These are phyloP conservation scores for Sicus ferrugineus DNA, from an alignment of 2,888 invertebrate genomes.

Conservation along the genomic window DNA sequence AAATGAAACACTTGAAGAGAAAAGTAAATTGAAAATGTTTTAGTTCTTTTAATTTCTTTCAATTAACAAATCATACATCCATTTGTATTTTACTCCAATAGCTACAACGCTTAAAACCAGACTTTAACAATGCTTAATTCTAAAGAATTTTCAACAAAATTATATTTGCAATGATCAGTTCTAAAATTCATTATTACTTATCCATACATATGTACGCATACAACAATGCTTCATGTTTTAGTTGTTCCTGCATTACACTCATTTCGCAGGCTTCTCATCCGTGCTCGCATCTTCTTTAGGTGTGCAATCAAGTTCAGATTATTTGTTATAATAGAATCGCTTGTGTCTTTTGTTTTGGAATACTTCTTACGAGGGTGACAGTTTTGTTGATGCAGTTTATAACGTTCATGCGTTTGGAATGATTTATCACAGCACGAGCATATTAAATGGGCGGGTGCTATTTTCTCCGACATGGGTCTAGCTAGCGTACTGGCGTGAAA, in stretches of 20 bases:
- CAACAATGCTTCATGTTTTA: too few species aligned
- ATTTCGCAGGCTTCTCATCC: conserved; percentile 36
- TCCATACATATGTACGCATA: too few species aligned
- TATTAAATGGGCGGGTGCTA: conserved; percentile 24
- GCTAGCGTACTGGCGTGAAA: conserved; percentile 41
- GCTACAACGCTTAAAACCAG: too few species aligned
- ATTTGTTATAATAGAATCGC: conserved; percentile 37
- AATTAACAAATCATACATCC: too few species aligned
- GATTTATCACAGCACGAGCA: conserved; percentile 49
- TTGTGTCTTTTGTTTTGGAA: background rate
- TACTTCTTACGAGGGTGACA: conserved; percentile 26
- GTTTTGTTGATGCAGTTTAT: conserved; percentile 37
- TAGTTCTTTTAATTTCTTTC: too few species aligned
- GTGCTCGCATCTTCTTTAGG: conserved; percentile 39
- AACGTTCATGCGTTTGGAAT: conserved; percentile 46
- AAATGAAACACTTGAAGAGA: too few species aligned
- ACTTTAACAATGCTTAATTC: too few species aligned
- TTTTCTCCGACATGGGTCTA: background rate
- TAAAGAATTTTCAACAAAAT: too few species aligned
- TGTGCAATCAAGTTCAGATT: conserved; percentile 42
- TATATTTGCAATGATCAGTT: too few species aligned
- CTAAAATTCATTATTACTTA: background rate
- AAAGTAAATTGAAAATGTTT: too few species aligned
- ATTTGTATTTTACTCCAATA: too few species aligned
- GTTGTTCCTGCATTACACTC: background rate